Base-by-base conservation (phyloP, 2,888 invertebrate species). In the Chrysolina oricalcia region DNA sequence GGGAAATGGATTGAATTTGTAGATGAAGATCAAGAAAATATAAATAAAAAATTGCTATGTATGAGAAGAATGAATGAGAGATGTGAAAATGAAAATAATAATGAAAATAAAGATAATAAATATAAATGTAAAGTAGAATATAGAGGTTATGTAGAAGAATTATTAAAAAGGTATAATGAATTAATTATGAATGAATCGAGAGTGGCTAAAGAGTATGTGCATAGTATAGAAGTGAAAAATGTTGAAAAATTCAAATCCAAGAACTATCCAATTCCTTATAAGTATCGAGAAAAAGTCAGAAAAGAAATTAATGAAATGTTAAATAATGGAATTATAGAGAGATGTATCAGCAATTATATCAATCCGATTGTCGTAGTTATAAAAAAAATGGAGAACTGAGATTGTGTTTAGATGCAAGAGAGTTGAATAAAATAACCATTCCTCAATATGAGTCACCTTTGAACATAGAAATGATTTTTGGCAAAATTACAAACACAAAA, bases 341-440 rank as follows among this genome's bases (percentile, higher is more conserved):
- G 53, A 50, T 9, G 17, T 17, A 50, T 13, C n/a, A 50, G 53
- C 19, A 50, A 50, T n/a, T n/a, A n/a, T n/a, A n/a, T n/a, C n/a
- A n/a, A n/a, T n/a, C n/a, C n/a, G n/a, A n/a, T n/a, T n/a, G 53
- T 50, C 17, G 53, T 50, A 50, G 53, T 50, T 50, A 19, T 50
- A 50, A 50, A 50, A 6, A n/a, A n/a, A n/a, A n/a, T n/a, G n/a
- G n/a, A n/a, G n/a, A n/a, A n/a, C n/a, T n/a, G n/a, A n/a, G n/a
- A n/a, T 19, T 50, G 19, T 50, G 53, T 50, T 50, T 15, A 19
- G 53, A 50, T 50, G 53, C 53, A 17, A n/a, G 15, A 50, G 53
- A 50, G 19, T 50, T 50, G 53, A 50, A 50, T 50, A 50, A 50
- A 19, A 50, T 50, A n/a, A n/a, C n/a, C n/a, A n/a, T n/a, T n/a